Conservation (phyloP, 2,113 vertebrate genomes). For the Loxodonta africana region DNA sequence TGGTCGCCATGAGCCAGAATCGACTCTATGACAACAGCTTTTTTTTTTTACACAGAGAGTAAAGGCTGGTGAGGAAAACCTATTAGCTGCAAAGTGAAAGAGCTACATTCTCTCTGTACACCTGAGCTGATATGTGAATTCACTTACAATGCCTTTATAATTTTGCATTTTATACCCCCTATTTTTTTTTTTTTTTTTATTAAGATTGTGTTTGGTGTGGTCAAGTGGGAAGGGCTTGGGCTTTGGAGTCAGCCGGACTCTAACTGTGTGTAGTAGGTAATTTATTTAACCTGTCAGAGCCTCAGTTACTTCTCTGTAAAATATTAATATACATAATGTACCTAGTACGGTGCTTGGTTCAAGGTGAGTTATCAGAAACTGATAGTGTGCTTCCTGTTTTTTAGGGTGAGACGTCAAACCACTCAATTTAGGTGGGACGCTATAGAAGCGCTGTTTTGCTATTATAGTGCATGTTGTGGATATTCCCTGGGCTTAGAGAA, state of each 20-base stretch:
- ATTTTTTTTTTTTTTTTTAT: not conserved
- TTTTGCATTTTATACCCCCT: not conserved
- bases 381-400: not conserved
- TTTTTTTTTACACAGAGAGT: not conserved
- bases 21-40: not conserved
- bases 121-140: not conserved
- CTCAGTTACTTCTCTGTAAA: conserved; percentile 24
- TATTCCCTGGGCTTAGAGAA: conserved; percentile 55
- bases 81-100: not conserved
- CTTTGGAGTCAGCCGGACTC: not conserved
- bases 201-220: not conserved
- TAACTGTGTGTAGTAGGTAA: not conserved
- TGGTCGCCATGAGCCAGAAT: not conserved
- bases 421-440: conserved; percentile 47
- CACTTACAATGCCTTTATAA: not conserved
- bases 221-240: not conserved
- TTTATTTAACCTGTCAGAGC: not conserved
- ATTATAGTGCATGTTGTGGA: not conserved
- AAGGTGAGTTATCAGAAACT: not conserved
- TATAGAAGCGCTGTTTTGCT: conserved; percentile 39
- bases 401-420: conserved; percentile 16
- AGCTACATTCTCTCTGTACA: not conserved
- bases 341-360: not conserved
- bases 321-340: not conserved
- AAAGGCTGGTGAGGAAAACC: not conserved